Percentiles rank a stretch among this genome's conserved stretches.
Evolutionary conservation across 2,113 vertebrate genomes (phyloP).

Genomic region (Mirza zaza): DNA sequence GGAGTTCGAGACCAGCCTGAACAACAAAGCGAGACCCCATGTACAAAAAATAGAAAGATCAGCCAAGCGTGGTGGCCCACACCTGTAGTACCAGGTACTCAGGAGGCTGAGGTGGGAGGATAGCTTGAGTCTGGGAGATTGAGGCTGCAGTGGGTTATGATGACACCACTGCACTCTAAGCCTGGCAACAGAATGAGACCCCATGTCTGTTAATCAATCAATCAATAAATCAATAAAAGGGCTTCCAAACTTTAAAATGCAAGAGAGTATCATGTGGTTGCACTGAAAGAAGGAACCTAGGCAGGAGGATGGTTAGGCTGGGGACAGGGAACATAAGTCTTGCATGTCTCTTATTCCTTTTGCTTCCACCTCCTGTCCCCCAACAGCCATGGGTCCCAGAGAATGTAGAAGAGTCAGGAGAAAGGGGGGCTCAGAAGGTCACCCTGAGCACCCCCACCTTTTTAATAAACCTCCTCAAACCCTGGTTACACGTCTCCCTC

Average conservation of each 20-base stretch:
- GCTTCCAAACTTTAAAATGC: background rate
- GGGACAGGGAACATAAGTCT: background rate
- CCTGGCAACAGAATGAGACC: background rate
- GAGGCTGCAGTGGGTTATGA: background rate
- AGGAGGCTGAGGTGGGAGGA: background rate
- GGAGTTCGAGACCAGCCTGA: background rate
- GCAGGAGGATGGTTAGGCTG: accelerated
- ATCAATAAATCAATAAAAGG: background rate
- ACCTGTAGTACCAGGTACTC: background rate
- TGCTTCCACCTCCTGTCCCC: background rate
- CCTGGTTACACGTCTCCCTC: background rate
- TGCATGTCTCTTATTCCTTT: background rate
- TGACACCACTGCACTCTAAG: background rate
- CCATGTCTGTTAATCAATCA: background rate
- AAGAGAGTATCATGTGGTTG: accelerated
- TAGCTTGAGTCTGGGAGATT: background rate
- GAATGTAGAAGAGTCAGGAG: background rate
- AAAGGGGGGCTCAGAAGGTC: background rate
- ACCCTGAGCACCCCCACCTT: background rate
- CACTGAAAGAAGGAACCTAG: too few relatives aligned
- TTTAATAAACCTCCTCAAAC: background rate
- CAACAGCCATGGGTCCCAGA: background rate
- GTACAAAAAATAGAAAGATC: background rate
- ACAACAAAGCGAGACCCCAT: background rate
- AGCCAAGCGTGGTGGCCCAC: too few relatives aligned